Conservation (phyloP, 2,113 vertebrate genomes). For the Stegostoma tigrinum region DNA sequence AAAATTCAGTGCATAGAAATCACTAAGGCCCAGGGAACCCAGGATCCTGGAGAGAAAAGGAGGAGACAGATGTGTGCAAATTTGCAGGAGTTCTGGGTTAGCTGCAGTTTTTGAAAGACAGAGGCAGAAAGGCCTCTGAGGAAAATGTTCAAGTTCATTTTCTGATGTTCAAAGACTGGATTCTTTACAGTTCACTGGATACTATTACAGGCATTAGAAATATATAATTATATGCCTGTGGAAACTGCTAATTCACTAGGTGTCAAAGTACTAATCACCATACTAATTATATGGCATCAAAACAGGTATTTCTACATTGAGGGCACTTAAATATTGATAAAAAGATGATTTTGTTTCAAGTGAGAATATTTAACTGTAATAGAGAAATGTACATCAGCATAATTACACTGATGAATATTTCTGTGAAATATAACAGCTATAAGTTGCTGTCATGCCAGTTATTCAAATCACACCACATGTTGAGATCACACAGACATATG, state of each 20-base stretch:
- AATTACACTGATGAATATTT: constrained; percentile 3
- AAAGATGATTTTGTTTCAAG: neutral
- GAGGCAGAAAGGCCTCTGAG: neutral
- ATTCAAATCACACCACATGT: neutral
- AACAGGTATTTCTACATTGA: neutral
- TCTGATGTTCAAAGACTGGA: neutral
- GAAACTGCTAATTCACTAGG: neutral
- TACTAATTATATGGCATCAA: constrained; percentile 12
- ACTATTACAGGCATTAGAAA: neutral
- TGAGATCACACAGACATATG: neutral
- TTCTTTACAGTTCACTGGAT: neutral
- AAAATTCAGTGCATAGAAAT: neutral
- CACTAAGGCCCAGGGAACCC: neutral
- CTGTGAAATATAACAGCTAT: neutral
- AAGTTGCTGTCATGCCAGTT: neutral
- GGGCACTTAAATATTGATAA: constrained; percentile 6
- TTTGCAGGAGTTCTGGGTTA: neutral
- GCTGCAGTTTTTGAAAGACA: neutral
- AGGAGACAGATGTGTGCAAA: neutral
- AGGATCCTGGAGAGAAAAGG: neutral
- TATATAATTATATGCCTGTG: neutral
- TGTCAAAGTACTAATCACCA: neutral
- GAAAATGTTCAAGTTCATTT: neutral
- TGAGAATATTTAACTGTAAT: neutral
- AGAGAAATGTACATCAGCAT: neutral